phyloP scores from a whole-genome alignment of 2,888 invertebrate genomes.

The Pocota personata region DNA sequence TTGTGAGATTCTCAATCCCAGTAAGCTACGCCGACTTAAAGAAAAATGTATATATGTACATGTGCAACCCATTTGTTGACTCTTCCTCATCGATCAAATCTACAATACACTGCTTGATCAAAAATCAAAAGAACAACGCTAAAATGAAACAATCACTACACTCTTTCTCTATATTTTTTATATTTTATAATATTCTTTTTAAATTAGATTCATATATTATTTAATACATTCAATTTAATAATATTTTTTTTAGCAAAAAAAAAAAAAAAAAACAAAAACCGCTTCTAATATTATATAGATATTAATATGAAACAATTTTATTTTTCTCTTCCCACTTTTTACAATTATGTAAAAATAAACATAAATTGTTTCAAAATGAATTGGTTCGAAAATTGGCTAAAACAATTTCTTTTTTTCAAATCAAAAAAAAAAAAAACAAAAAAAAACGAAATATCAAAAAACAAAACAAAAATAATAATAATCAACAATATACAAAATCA shows the following conservation, averaged over 20 bases:
- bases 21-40: no score
- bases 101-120: not conserved
- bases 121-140: not conserved
- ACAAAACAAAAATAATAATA: slow-evolving; percentile 40
- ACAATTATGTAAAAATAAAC: slow-evolving; percentile 42
- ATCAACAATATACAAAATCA: slow-evolving; percentile 75
- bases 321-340: slow-evolving; percentile 72
- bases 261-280: no score
- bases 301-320: slow-evolving; percentile 61
- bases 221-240: slow-evolving; percentile 75
- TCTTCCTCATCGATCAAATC: not conserved
- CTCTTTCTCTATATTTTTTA: not conserved
- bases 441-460: slow-evolving; percentile 11
- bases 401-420: slow-evolving; percentile 30
- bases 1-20: no score
- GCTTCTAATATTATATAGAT: slow-evolving; percentile 65
- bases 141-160: not conserved
- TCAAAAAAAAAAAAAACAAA: slow-evolving; percentile 16
- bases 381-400: slow-evolving; percentile 54
- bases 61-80: not conserved
- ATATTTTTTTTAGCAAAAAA: slow-evolving; percentile 41
- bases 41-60: no score
- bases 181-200: not conserved
- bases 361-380: slow-evolving; percentile 45
- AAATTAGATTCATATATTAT: slow-evolving; percentile 19